Percentiles rank a stretch among this genome's conserved stretches.
phyloP scores from a whole-genome alignment of 2,113 vertebrate genomes.

The Picathartes gymnocephalus region DNA sequence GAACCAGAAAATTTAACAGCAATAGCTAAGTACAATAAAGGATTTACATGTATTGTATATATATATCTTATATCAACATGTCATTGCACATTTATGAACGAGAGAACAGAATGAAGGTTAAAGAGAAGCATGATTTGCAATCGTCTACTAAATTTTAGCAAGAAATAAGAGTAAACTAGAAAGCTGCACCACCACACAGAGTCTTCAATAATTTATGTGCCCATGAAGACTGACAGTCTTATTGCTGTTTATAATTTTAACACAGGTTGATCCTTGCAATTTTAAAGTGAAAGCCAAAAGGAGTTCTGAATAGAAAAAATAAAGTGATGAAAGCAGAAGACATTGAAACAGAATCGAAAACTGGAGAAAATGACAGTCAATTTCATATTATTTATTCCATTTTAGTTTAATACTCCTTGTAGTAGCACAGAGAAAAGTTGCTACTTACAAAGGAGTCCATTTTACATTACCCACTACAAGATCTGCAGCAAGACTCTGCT shows the following conservation, averaged over 20 bases:
- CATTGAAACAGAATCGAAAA: background rate
- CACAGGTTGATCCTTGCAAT: background rate
- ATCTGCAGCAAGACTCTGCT: background rate
- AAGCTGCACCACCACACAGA: background rate
- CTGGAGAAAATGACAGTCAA: background rate
- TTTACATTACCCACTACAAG: background rate
- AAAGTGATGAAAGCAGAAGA: background rate
- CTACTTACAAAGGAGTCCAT: background rate
- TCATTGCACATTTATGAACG: background rate
- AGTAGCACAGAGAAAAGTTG: background rate
- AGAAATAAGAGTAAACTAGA: background rate
- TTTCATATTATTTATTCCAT: background rate
- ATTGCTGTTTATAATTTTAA: background rate
- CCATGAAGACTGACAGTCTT: background rate
- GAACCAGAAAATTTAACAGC: constrained; percentile 26
- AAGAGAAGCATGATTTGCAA: background rate
- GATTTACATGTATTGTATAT: background rate
- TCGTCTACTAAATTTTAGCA: background rate
- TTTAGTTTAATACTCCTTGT: background rate
- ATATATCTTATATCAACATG: background rate
- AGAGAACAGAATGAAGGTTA: background rate
- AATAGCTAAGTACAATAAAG: background rate
- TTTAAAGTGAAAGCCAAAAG: background rate
- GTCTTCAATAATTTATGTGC: background rate
- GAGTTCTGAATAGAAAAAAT: background rate